These are phyloP conservation scores for Dryomyza anilis DNA, from an alignment of 2,888 invertebrate genomes.

Conservation along the genomic window DNA sequence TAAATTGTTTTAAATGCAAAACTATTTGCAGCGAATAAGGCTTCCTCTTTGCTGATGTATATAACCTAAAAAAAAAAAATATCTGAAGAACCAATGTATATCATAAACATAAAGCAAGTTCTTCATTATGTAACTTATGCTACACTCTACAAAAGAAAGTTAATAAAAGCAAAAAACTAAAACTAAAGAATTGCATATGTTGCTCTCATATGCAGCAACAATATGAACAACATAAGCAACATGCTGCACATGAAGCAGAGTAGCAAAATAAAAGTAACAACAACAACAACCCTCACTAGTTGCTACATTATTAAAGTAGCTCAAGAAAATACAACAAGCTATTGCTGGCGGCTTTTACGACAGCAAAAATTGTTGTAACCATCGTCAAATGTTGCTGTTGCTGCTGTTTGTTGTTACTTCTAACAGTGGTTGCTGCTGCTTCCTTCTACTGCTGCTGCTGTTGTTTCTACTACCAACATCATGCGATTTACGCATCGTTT, in stretches of 20 bases:
- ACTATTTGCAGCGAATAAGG: too few relatives aligned
- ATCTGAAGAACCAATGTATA: too few relatives aligned
- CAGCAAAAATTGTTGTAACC: too few relatives aligned
- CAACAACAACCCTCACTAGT: neutral
- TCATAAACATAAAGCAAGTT: too few relatives aligned
- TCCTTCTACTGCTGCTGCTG: neutral
- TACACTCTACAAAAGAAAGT: neutral
- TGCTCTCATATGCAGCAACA: neutral
- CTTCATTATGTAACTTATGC: neutral
- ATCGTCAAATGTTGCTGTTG: too few relatives aligned
- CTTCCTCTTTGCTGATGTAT: too few relatives aligned
- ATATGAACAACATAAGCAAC: neutral
- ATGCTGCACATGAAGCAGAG: neutral
- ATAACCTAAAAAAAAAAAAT: too few relatives aligned
- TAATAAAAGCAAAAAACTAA: neutral
- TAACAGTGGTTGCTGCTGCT: too few relatives aligned
- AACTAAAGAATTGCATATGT: neutral
- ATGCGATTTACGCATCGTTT: neutral
- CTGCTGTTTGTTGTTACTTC: too few relatives aligned
- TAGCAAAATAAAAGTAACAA: too few relatives aligned
- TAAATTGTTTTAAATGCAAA: too few relatives aligned
- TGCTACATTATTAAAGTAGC: neutral
- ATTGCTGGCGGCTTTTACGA: neutral
- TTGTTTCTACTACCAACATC: neutral
- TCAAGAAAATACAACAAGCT: neutral